Evolutionary conservation across 2,888 invertebrate species (phyloP), one percentile per base, ranked within the genome.

Genomic region (Podotricha telesiphe): DNA sequence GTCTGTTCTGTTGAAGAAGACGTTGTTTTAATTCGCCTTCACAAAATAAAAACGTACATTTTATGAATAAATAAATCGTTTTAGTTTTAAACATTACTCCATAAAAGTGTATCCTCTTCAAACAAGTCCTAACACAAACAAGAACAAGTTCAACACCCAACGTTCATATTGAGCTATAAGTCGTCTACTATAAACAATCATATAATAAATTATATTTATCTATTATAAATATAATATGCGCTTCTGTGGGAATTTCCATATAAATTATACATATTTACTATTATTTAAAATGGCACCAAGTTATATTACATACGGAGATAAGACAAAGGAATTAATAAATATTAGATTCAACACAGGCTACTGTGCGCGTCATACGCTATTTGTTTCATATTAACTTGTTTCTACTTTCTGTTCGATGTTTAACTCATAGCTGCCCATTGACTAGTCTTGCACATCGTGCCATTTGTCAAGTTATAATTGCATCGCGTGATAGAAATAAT

Each of bases 321-420:
- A 59, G n/a, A 59, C 59, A 59, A 59, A 59, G 42, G 59, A 45
- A 45, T 59, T 45, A 45, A 59, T n/a, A 59, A 59, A 45, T 59
- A 59, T 59, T 59, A 59, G 45, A 59, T 59, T 42, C 19, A 15
- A 45, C 22, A 59, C 42, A 59, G 22, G 58, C 40, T 58, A 42
- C 40, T 6, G 42, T 59, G 22, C 42, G 20, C 42, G 42, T 59
- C 22, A 59, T 22, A 45, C 45, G 45, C 59, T 59, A n/a, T 59
- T 59, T 59, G 42, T 20, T 59, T 59, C n/a, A 28, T 45, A 45
- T 59, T 10, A n/a, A 15, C 15, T 22, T 22, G 58, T 28, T 55
- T 55, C 10, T 10, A 17, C 34, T 55, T 55, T 55, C 55, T 55
- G 34, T 55, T 55, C 11, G 1, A 34, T 34, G 55, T 17, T 28